phyloP scores from a whole-genome alignment of 2,888 invertebrate genomes.

The Hyposoter didymator region DNA sequence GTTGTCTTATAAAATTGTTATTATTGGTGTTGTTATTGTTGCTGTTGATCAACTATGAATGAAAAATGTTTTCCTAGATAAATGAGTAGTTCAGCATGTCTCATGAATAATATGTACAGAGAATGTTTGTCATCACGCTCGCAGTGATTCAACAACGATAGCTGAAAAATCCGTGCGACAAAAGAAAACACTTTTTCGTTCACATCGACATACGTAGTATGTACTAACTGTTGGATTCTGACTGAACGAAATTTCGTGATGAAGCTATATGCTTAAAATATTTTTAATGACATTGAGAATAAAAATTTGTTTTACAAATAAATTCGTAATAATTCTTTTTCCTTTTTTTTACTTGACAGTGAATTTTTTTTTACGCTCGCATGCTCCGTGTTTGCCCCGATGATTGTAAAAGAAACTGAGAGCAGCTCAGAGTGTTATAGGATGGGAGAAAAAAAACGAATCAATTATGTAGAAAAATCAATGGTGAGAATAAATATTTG shows the following conservation, averaged over 20 bases:
- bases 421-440: neutral
- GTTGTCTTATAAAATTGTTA: slow-evolving; percentile 9
- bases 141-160: slow-evolving; percentile 23
- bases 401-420: neutral
- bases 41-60: slow-evolving; percentile 24
- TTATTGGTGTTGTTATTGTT: neutral
- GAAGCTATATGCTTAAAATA: neutral
- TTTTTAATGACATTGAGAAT: slow-evolving; percentile 5
- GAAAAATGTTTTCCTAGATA: slow-evolving; percentile 24
- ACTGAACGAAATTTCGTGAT: neutral
- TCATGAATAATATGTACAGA: slow-evolving; percentile 55
- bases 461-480: neutral
- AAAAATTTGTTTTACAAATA: neutral
- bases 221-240: neutral
- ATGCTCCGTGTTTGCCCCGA: neutral
- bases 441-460: neutral
- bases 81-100: slow-evolving; percentile 29
- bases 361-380: neutral
- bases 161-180: slow-evolving; percentile 34
- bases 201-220: neutral
- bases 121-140: slow-evolving; percentile 29
- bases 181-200: slow-evolving; percentile 12
- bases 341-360: neutral
- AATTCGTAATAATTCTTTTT: neutral
- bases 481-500: neutral